These are phyloP conservation scores for Ooceraea biroi DNA, from an alignment of 1,140 invertebrate species.

Conservation along the genomic window DNA sequence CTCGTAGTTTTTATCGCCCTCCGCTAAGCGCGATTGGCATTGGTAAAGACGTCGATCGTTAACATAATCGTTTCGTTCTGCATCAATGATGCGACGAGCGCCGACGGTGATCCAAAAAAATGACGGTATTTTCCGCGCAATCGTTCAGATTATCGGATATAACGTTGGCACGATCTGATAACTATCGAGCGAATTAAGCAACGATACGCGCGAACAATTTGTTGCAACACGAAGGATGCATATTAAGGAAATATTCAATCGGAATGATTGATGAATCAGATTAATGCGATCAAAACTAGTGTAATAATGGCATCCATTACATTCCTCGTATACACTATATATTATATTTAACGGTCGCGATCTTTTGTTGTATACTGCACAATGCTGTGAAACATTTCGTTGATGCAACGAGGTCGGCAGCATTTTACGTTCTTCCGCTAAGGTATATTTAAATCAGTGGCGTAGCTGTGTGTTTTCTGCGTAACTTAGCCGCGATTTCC, in stretches of 20 bases:
- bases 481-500: not conserved
- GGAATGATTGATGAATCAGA: not conserved
- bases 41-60: slow-evolving; percentile 36
- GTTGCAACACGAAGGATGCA: slow-evolving; percentile 8
- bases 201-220: not conserved
- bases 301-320: slow-evolving; percentile 8
- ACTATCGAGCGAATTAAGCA: not conserved
- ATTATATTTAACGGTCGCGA: slow-evolving; percentile 20
- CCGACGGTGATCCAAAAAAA: not conserved
- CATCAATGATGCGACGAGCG: slow-evolving; percentile 11
- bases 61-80: slow-evolving; percentile 61
- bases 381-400: slow-evolving; percentile 31
- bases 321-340: slow-evolving; percentile 14
- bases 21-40: not conserved
- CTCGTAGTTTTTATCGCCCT: slow-evolving; percentile 37
- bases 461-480: slow-evolving; percentile 45
- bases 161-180: not conserved
- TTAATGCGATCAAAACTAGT: slow-evolving; percentile 16
- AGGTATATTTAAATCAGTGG: slow-evolving; percentile 40
- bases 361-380: slow-evolving; percentile 1
- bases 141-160: not conserved
- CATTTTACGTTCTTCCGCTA: slow-evolving; percentile 60
- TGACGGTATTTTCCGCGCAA: not conserved
- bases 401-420: slow-evolving; percentile 32
- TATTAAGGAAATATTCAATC: slow-evolving; percentile 16